Base-by-base conservation (phyloP, 2,113 vertebrate genomes). In the Varanus komodoensis region DNA sequence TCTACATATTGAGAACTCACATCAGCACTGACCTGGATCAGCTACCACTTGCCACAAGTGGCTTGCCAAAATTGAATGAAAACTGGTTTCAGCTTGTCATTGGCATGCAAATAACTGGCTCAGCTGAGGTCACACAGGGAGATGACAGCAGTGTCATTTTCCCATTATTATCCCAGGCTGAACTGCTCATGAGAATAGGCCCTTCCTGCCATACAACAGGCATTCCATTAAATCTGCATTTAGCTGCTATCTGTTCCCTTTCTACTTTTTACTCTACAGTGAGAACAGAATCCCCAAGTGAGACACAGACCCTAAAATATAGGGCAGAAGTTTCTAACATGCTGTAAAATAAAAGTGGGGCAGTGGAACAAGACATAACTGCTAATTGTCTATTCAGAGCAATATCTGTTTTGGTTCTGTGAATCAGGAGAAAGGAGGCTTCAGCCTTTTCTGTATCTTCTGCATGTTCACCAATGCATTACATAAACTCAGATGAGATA, bases 401-500 rank as follows among this genome's bases (percentile, higher is more conserved):
- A 64, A 64, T 64, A 5, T 64, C 61, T 64, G 61, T 64, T 64
- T 64, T 64, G 17, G 19, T 3, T 19, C 61, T 64, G 64, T 32
- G 25, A 15, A 44, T 78, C 14, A 78, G 38, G 27, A 25, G 23
- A 86, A 61, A 57, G 15, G 32, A 61, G 11, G 38, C 52, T 86
- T 50, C 52, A 74, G 69, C n/a, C 34, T 6, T 77, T 75, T 64
- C 54, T 64, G 34, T 48, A n/a, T 81, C 25, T 32, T 83, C 34
- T 32, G 3, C 12, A 17, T 29, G 57, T 23, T 80, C 15, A 15
- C 19, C n/a, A 27, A 50, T 50, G 32, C 38, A 78, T 44, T 80
- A 2, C 67, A 61, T 0, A 0, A 86, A 1, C 19, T 5, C 19
- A n/a, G 89, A 86, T 0, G 1, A 15, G 21, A 88, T 29, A 64